phyloP scores from a whole-genome alignment of 2,888 invertebrate genomes.

The Rhagium mordax region DNA sequence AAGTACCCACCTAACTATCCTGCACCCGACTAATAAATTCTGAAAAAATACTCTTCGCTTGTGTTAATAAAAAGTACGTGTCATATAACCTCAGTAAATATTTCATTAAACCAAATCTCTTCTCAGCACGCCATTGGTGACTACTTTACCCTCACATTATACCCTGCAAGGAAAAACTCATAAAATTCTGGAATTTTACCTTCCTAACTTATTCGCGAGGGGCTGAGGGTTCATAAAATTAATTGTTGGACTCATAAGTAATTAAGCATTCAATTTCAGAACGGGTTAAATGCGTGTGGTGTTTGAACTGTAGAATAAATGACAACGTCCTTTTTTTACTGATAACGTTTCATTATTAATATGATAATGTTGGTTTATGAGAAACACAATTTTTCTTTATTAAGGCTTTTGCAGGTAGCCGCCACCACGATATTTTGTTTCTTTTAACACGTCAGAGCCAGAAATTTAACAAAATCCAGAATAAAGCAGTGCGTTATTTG shows the following conservation, averaged over 20 bases:
- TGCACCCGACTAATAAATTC: not conserved
- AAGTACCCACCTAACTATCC: no score
- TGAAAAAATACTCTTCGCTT: not conserved
- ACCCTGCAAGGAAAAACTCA: conserved; percentile 22
- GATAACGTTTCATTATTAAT: not conserved
- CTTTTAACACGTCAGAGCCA: no score
- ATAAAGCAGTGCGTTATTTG: no score
- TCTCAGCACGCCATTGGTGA: conserved; percentile 8
- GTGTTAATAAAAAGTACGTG: not conserved
- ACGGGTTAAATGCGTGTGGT: conserved; percentile 14
- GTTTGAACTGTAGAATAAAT: conserved; percentile 18
- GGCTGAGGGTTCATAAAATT: conserved; percentile 32
- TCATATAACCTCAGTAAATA: conserved; percentile 12
- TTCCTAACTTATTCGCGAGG: conserved; percentile 28
- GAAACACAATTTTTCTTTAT: not conserved
- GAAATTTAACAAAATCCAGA: no score
- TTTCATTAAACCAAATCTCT: conserved; percentile 22
- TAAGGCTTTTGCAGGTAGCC: not conserved
- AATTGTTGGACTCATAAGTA: conserved; percentile 35
- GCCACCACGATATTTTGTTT: no score
- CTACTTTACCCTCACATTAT: conserved; percentile 6
- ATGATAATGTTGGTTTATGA: not conserved
- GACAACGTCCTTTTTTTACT: conserved; percentile 11
- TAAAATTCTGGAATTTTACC: conserved; percentile 33
- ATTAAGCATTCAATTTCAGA: conserved; percentile 36